Evolutionary conservation across 2,888 invertebrate species (phyloP).

Genomic region (Sphecodes monilicornis): DNA sequence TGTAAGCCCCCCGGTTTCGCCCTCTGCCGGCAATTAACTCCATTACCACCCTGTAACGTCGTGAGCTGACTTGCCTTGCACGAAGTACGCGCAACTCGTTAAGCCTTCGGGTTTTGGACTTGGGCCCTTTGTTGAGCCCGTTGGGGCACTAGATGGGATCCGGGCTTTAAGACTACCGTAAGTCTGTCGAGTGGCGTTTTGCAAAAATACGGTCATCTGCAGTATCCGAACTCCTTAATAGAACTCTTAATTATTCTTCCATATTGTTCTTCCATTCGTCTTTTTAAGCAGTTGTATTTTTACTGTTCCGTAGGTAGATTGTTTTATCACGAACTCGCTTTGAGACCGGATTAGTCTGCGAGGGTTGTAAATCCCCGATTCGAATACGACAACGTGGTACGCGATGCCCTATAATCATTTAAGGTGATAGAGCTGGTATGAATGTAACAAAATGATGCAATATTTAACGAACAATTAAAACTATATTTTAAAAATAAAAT

Average conservation of each 20-base stretch:
- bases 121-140: slow-evolving; percentile 66
- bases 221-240: neutral
- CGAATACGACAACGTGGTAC: too few species aligned
- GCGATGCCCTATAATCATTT: too few species aligned
- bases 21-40: slow-evolving; percentile 82
- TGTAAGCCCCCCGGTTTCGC: slow-evolving; percentile 81
- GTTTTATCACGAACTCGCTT: too few species aligned
- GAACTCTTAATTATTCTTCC: neutral
- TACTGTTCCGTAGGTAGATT: too few species aligned
- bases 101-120: slow-evolving; percentile 81
- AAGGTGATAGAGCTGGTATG: too few species aligned
- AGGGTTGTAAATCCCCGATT: too few species aligned
- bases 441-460: too few species aligned
- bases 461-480: too few species aligned
- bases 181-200: slow-evolving; percentile 17
- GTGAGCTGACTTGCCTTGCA: slow-evolving; percentile 75
- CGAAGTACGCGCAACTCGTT: slow-evolving; percentile 80
- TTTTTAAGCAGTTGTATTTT: too few species aligned
- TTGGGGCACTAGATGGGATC: slow-evolving; percentile 62
- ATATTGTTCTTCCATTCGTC: neutral
- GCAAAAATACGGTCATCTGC: slow-evolving; percentile 11
- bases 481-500: too few species aligned
- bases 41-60: slow-evolving; percentile 84
- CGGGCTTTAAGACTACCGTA: slow-evolving; percentile 33
- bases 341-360: too few species aligned